phyloP scores from a whole-genome alignment of 2,797 vertebrate genomes.

The Lepidocolaptes lacrymiger region DNA sequence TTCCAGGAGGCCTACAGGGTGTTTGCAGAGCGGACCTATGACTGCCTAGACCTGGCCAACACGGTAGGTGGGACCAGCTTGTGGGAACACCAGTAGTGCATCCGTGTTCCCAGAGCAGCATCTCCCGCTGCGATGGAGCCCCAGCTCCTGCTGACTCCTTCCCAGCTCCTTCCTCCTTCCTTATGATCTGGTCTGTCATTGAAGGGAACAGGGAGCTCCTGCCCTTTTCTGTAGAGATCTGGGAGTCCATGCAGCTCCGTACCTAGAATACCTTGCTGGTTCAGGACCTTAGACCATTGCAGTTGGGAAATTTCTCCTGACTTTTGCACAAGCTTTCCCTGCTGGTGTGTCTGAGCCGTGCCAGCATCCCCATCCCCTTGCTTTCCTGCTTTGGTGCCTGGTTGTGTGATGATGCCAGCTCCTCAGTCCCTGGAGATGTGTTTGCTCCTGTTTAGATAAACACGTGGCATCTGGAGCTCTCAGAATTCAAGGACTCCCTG shows the following conservation, averaged over 20 bases:
- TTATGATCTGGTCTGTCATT: neutral
- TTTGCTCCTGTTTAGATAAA: neutral
- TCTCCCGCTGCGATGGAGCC: neutral
- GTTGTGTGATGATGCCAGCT: neutral
- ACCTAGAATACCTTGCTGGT: neutral
- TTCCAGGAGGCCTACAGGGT: slow-evolving; percentile 82
- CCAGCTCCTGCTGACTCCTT: neutral
- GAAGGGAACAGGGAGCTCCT: neutral
- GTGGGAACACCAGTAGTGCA: neutral
- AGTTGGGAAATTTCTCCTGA: neutral
- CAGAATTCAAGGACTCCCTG: neutral
- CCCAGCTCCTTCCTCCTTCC: neutral
- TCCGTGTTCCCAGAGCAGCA: neutral
- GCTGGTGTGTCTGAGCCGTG: neutral
- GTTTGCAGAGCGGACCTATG: slow-evolving; percentile 80
- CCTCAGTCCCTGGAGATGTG: neutral
- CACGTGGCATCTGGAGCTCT: neutral
- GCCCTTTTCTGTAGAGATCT: neutral
- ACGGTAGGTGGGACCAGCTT: slow-evolving; percentile 71
- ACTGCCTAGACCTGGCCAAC: slow-evolving; percentile 85
- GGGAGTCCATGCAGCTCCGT: neutral
- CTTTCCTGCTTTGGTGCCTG: neutral
- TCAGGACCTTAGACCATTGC: neutral
- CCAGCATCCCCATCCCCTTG: neutral
- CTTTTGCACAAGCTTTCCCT: neutral